Evolutionary conservation across 2,888 invertebrate genomes (phyloP).

Genomic region (Pseudoips prasinana): DNA sequence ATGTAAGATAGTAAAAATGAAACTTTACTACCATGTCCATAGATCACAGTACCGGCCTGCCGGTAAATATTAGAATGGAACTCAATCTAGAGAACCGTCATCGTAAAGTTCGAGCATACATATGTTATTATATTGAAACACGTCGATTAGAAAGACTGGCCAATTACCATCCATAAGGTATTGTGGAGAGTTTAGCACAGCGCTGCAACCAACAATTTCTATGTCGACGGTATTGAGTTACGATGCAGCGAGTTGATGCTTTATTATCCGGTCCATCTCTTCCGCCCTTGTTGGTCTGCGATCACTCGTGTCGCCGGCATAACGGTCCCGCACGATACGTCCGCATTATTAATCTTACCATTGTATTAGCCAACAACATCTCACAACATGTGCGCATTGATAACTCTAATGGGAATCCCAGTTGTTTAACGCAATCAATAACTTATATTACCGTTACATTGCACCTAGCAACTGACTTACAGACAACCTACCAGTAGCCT

Average conservation of each 20-base stretch:
- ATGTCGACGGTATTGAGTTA: constrained; percentile 73
- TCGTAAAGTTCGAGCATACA: constrained; percentile 35
- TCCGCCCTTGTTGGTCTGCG: constrained; percentile 75
- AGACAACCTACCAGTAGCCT: constrained; percentile 20
- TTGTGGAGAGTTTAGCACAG: constrained; percentile 52
- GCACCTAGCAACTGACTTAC: constrained; percentile 41
- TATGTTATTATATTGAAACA: constrained; percentile 59
- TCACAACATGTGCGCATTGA: constrained; percentile 72
- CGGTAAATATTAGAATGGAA: constrained; percentile 26
- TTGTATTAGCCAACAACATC: constrained; percentile 71
- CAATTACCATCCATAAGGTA: constrained; percentile 67
- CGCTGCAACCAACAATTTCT: constrained; percentile 71
- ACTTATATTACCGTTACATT: constrained; percentile 62
- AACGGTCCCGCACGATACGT: constrained; percentile 67
- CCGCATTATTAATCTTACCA: constrained; percentile 78
- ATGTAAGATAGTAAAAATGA: constrained; percentile 10
- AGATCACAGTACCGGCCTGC: constrained; percentile 7
- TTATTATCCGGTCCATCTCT: constrained; percentile 78
- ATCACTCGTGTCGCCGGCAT: constrained; percentile 71
- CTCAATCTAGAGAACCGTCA: constrained; percentile 34
- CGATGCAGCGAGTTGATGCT: constrained; percentile 68
- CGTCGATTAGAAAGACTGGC: constrained; percentile 54
- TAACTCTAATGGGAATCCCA: constrained; percentile 68
- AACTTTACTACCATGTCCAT: constrained; percentile 6
- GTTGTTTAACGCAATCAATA: constrained; percentile 65